Conservation (phyloP, 1,140 invertebrate genomes). For the Globodera ellingtonae region DNA sequence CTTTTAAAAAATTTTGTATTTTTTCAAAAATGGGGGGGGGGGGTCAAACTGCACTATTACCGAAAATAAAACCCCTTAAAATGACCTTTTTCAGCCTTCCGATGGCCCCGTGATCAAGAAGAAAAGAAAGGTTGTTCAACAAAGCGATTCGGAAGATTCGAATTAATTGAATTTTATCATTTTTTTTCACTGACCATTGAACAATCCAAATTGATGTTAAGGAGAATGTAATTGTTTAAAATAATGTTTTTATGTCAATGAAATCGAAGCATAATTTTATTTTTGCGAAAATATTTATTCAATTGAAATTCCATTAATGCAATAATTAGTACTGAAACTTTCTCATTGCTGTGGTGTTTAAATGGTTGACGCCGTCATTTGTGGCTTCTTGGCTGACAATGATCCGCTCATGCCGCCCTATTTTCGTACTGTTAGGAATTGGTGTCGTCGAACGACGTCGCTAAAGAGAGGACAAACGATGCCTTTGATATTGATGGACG, state of each 20-base stretch:
- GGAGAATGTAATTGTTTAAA: no score
- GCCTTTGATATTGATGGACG: no score
- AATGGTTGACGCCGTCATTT: background rate
- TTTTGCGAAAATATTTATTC: no score
- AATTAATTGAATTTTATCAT: background rate
- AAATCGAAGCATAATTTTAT: no score
- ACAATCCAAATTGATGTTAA: no score
- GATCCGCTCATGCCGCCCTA: background rate
- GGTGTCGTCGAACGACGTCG: background rate
- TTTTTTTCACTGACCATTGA: background rate
- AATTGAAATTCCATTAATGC: no score
- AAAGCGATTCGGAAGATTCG: background rate
- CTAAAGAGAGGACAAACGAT: background rate
- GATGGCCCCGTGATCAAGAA: background rate
- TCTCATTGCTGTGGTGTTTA: background rate
- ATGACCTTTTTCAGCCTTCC: background rate
- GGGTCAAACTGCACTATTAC: no score
- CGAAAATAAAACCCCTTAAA: background rate
- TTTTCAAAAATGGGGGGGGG: background rate
- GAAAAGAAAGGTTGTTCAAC: background rate
- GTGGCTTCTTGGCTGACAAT: conserved; percentile 3
- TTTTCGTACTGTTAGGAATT: background rate
- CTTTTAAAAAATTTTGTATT: no score
- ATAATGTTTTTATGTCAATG: no score
- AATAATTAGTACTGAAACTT: no score